Percentiles rank a stretch among this genome's conserved stretches.
phyloP scores from a whole-genome alignment of 2,113 vertebrate genomes.

The Hemicordylus capensis region DNA sequence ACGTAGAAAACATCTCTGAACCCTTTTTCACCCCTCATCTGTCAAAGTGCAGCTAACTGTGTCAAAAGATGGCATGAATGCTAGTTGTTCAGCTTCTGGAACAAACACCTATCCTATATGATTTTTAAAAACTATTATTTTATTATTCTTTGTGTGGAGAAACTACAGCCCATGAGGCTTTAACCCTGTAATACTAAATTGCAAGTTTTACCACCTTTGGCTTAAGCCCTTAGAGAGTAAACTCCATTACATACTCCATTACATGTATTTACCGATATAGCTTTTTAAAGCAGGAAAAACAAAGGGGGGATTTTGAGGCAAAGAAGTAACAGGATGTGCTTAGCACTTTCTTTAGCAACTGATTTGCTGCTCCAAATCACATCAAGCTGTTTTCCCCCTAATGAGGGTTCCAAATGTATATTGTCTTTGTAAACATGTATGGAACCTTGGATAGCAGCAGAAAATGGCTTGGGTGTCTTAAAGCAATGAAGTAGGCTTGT shows the following conservation, averaged over 20 bases:
- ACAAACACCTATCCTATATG: background rate
- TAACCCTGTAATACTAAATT: background rate
- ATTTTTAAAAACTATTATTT: background rate
- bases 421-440: too few species aligned
- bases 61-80: background rate
- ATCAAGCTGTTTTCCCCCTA: background rate
- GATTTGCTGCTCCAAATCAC: background rate
- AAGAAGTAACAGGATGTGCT: background rate
- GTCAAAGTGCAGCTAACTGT: background rate
- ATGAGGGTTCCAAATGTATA: background rate
- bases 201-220: background rate
- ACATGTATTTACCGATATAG: background rate
- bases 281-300: background rate
- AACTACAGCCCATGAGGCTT: background rate
- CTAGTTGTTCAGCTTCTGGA: background rate
- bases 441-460: background rate
- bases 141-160: background rate
- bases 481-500: background rate
- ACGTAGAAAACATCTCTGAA: constrained; percentile 18
- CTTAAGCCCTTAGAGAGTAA: background rate
- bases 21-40: background rate
- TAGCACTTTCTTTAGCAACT: background rate
- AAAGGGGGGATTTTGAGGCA: background rate
- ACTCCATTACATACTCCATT: background rate
- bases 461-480: background rate